Percentiles rank a stretch among this genome's conserved stretches.
phyloP scores from a whole-genome alignment of 2,888 invertebrate species.

The Strigamia crassipes region DNA sequence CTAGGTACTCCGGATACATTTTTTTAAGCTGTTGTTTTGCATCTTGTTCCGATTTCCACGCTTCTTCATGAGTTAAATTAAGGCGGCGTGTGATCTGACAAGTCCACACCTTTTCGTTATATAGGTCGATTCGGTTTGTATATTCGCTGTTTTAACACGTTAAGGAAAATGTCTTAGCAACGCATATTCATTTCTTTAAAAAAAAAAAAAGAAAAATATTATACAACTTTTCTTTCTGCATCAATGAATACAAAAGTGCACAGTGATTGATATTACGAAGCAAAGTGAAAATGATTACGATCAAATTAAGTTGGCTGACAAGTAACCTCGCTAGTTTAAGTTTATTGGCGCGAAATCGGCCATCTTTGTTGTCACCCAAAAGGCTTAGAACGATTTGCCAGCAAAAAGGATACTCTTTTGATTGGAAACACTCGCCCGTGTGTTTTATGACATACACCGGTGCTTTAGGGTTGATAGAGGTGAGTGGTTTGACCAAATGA shows the following conservation, averaged over 20 bases:
- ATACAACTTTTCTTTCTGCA: background rate
- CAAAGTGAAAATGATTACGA: too few species aligned
- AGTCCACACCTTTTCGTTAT: slow-evolving; percentile 59
- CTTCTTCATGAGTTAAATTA: slow-evolving; percentile 59
- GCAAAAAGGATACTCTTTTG: slow-evolving; percentile 45
- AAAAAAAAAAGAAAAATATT: background rate
- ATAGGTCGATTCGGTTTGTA: slow-evolving; percentile 57
- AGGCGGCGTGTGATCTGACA: slow-evolving; percentile 60
- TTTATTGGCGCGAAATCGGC: background rate
- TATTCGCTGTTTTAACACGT: slow-evolving; percentile 55
- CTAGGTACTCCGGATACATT: slow-evolving; percentile 57
- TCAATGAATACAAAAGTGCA: too few species aligned
- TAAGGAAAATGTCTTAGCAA: slow-evolving; percentile 28
- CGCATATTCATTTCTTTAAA: background rate
- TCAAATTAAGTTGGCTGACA: too few species aligned
- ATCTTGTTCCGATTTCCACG: slow-evolving; percentile 58
- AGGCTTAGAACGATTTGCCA: background rate
- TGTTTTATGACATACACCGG: slow-evolving; percentile 38
- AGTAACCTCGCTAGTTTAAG: background rate
- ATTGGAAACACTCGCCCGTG: slow-evolving; percentile 44
- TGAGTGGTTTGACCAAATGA: slow-evolving; percentile 35
- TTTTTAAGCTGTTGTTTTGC: slow-evolving; percentile 56
- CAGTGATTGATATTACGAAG: too few species aligned
- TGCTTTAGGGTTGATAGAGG: background rate
- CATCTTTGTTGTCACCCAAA: slow-evolving; percentile 4